Conservation (phyloP, 2,888 invertebrate species). For the Tinea pellionella region DNA sequence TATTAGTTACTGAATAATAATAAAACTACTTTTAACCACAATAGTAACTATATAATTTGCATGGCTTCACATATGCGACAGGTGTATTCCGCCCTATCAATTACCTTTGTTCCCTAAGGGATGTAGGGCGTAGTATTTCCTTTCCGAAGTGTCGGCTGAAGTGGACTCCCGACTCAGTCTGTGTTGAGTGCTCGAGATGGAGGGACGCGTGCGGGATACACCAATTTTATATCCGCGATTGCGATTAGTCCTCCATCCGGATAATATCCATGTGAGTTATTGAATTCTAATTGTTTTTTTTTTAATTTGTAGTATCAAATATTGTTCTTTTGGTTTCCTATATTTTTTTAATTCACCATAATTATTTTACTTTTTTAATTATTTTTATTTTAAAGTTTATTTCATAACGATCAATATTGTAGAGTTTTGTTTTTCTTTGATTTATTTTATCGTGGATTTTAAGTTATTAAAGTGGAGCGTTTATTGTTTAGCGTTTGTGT, state of each 20-base stretch:
- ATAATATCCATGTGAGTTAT: slow-evolving; percentile 59
- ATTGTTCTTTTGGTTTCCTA: no score
- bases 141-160: not conserved
- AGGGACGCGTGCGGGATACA: slow-evolving; percentile 27
- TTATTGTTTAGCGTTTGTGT: not conserved
- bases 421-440: not conserved
- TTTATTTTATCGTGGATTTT: not conserved
- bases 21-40: not conserved
- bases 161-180: not conserved
- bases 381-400: no score
- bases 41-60: not conserved
- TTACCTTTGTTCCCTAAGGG: slow-evolving; percentile 1
- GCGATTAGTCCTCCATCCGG: slow-evolving; percentile 52
- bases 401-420: not conserved
- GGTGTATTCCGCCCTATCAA: slow-evolving; percentile 1
- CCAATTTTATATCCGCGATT: slow-evolving; percentile 52
- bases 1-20: no score
- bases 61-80: slow-evolving; percentile 2
- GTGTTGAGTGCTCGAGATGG: not conserved
- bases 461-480: not conserved
- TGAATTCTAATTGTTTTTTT: no score
- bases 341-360: no score
- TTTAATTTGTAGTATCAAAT: no score
- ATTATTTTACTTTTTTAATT: no score
- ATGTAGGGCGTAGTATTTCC: not conserved